These are phyloP conservation scores for Heterotilapia buettikoferi DNA, from an alignment of 2,113 vertebrate genomes.

Conservation along the genomic window DNA sequence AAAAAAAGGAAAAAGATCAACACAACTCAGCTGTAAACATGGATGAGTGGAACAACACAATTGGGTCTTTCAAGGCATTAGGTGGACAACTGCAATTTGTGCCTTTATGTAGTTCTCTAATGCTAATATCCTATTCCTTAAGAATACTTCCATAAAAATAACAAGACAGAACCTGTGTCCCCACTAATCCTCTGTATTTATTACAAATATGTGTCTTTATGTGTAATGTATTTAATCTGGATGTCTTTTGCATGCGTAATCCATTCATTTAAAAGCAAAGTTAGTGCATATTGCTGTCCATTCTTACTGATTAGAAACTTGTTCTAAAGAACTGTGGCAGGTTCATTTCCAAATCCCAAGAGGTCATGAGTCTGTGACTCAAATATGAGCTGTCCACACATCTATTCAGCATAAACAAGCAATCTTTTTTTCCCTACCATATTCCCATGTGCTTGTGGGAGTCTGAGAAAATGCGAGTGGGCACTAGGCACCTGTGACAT, in stretches of 20 bases:
- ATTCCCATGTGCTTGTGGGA: neutral
- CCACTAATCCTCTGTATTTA: neutral
- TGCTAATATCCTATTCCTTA: neutral
- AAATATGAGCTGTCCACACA: neutral
- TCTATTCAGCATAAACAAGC: neutral
- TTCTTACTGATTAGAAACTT: neutral
- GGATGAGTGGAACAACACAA: neutral
- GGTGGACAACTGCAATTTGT: neutral
- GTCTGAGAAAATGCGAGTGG: constrained; percentile 21
- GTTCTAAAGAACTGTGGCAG: neutral
- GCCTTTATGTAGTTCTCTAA: neutral
- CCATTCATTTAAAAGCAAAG: neutral
- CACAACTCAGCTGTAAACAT: neutral
- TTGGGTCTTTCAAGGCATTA: neutral
- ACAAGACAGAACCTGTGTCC: neutral
- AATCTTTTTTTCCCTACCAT: neutral
- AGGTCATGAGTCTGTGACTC: neutral
- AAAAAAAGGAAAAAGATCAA: neutral
- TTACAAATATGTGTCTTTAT: neutral
- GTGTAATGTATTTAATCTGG: neutral
- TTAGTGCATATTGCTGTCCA: neutral
- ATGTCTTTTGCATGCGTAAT: neutral
- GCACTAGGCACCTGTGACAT: constrained; percentile 36
- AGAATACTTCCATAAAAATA: neutral
- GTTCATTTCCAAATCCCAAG: neutral